These are phyloP conservation scores for Drosophila parvula DNA, from an alignment of 1,140 invertebrate genomes.

Conservation along the genomic window DNA sequence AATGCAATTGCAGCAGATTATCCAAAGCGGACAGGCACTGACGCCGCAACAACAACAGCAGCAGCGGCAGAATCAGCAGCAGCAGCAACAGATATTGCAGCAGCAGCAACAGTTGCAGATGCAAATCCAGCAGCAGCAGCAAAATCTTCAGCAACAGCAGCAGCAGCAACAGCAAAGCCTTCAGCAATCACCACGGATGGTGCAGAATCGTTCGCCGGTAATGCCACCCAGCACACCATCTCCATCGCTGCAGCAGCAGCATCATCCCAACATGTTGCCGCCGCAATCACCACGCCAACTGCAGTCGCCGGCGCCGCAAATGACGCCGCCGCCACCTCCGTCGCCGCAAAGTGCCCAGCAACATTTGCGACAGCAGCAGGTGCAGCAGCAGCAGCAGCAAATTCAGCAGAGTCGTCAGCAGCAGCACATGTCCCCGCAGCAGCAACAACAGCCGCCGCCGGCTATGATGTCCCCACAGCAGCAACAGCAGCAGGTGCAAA, in stretches of 20 bases:
- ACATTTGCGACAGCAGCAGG: conserved; percentile 68
- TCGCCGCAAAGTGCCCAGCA: conserved; percentile 83
- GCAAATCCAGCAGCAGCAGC: conserved; percentile 69
- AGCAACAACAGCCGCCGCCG: conserved; percentile 45
- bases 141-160: conserved; percentile 73
- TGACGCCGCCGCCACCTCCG: conserved; percentile 80
- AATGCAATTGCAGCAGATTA: conserved; percentile 81
- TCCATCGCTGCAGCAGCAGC: conserved; percentile 70
- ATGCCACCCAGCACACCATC: conserved; percentile 70
- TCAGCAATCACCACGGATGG: conserved; percentile 84
- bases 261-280: conserved; percentile 74
- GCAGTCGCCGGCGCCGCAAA: conserved; percentile 81
- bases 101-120: conserved; percentile 69
- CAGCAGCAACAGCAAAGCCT: conserved; percentile 57
- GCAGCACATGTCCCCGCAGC: conserved; percentile 76
- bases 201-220: conserved; percentile 70
- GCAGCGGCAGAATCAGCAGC: conserved; percentile 57
- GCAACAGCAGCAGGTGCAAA: conserved; percentile 62
- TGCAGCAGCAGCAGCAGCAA: conserved; percentile 40
- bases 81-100: conserved; percentile 62
- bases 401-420: conserved; percentile 69
- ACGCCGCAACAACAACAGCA: conserved; percentile 74
- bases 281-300: conserved; percentile 78
- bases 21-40: conserved; percentile 72
- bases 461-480: conserved; percentile 72